Evolutionary conservation across 2,113 vertebrate species (phyloP).

Genomic region (Perca flavescens): DNA sequence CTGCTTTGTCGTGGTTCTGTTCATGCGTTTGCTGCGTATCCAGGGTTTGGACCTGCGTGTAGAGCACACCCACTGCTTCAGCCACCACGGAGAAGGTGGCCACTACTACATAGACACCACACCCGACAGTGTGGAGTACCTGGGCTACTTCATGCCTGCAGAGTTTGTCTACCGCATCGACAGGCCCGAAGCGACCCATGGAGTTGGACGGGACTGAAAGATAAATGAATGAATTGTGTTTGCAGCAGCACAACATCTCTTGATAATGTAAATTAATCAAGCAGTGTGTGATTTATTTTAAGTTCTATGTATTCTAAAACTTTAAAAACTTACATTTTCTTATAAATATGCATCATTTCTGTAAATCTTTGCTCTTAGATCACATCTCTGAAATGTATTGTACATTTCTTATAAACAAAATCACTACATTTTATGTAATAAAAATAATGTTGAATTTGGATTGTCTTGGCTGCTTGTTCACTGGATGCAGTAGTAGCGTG

Average conservation of each 20-base stretch:
- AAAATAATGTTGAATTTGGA: not conserved
- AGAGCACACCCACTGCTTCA: constrained; percentile 97
- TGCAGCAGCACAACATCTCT: not conserved
- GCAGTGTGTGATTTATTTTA: not conserved
- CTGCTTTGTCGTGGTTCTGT: not conserved
- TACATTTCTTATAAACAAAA: not conserved
- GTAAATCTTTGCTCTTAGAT: not conserved
- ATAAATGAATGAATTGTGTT: not conserved
- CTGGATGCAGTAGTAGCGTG: not conserved
- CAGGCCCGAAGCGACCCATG: constrained; percentile 88
- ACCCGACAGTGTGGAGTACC: constrained; percentile 91
- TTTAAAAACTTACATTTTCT: not conserved
- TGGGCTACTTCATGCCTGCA: constrained; percentile 92
- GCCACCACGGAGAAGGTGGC: constrained; percentile 94
- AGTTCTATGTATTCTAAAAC: not conserved
- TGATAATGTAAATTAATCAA: not conserved
- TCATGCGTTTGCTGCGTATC: not conserved
- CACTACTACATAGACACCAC: constrained; percentile 97
- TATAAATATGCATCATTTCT: not conserved
- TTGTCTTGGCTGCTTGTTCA: not conserved
- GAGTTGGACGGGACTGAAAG: constrained; percentile 87
- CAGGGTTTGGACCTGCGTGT: constrained; percentile 95
- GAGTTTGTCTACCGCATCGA: constrained; percentile 94
- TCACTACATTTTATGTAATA: constrained; percentile 1
- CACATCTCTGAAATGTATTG: not conserved